A percentile compares a stretch with the other conserved stretches of the same genome.
Evolutionary conservation across 2,113 vertebrate species (phyloP).

Genomic region (Suncus etruscus): DNA sequence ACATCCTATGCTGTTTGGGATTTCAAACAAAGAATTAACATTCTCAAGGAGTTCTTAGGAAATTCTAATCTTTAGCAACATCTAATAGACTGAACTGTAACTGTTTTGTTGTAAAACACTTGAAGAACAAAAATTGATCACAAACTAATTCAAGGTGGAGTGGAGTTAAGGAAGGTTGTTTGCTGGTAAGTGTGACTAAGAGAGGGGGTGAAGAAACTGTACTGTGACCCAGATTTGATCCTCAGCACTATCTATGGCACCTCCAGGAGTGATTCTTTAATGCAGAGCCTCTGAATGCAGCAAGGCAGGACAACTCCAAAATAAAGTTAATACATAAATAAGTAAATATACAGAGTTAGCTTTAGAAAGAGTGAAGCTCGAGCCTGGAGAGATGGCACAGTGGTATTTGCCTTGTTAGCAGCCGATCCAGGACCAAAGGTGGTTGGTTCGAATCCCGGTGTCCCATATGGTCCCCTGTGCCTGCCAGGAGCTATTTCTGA

Average conservation of each 20-base stretch:
- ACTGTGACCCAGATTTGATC: not conserved
- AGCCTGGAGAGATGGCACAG: too few relatives aligned
- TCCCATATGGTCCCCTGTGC: too few relatives aligned
- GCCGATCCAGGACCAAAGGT: too few relatives aligned
- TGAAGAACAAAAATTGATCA: not conserved
- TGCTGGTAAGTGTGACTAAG: not conserved
- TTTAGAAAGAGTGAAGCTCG: not conserved
- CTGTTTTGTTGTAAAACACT: not conserved
- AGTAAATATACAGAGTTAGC: not conserved
- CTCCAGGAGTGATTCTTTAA: too few relatives aligned
- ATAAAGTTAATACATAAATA: not conserved
- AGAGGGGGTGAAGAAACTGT: too few relatives aligned
- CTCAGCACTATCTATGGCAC: too few relatives aligned
- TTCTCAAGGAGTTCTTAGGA: not conserved
- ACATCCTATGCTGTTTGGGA: not conserved
- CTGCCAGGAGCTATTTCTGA: too few relatives aligned
- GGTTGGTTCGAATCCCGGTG: too few relatives aligned
- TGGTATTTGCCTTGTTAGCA: too few relatives aligned
- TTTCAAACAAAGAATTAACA: constrained; percentile 16
- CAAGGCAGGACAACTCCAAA: too few relatives aligned
- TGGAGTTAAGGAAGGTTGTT: not conserved
- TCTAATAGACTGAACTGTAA: not conserved
- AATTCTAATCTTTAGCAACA: not conserved
- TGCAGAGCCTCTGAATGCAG: too few relatives aligned
- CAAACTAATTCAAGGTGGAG: not conserved